phyloP scores from a whole-genome alignment of 2,797 vertebrate species.

The Ctenochaetus hawaiiensis region DNA sequence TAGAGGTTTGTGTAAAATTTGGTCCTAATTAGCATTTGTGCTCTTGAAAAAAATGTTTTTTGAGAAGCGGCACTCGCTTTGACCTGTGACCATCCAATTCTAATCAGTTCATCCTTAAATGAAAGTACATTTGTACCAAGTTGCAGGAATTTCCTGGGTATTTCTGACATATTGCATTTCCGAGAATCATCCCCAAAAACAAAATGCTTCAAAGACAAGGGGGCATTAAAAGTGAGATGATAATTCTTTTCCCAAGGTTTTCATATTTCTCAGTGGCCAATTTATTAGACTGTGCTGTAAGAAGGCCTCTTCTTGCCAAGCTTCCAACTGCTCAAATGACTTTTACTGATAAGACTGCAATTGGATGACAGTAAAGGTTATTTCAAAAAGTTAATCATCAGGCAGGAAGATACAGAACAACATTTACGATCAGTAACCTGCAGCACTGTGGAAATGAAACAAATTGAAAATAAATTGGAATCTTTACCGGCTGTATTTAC shows the following conservation, averaged over 20 bases:
- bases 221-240: background rate
- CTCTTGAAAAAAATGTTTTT: too few species aligned
- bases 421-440: conserved; percentile 27
- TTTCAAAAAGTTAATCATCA: conserved; percentile 25
- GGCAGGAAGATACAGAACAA: conserved; percentile 12
- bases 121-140: too few species aligned
- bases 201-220: too few species aligned
- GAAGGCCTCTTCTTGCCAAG: background rate
- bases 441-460: conserved; percentile 33
- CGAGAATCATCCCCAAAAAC: too few species aligned
- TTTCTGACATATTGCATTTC: too few species aligned
- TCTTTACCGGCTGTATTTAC: conserved; percentile 18
- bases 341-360: conserved; percentile 19
- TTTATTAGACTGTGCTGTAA: background rate
- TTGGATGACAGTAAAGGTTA: conserved; percentile 20
- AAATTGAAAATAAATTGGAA: conserved; percentile 48
- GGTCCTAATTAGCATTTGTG: too few species aligned
- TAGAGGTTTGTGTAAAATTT: too few species aligned
- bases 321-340: background rate
- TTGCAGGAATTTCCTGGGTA: too few species aligned
- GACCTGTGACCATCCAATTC: too few species aligned
- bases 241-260: background rate
- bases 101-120: too few species aligned
- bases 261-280: background rate
- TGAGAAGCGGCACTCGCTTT: too few species aligned